Evolutionary conservation across 92 coral and sea anemone species (phyloP), one percentile per base, ranked within the genome.

Genomic region (Ricordea florida): DNA sequence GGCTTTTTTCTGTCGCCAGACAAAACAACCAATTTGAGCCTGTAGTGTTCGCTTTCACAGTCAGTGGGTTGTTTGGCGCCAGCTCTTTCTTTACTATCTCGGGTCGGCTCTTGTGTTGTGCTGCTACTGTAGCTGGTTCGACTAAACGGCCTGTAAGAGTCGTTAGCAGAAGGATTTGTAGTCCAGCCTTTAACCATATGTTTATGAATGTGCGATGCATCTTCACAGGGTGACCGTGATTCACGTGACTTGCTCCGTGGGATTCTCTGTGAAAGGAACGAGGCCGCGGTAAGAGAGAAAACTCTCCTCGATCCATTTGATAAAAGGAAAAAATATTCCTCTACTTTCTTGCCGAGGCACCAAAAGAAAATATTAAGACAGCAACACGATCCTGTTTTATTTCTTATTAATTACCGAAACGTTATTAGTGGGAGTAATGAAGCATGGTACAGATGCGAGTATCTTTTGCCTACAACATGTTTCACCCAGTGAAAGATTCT

Each of bases 151-250:
- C 90, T 60, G 78, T 86, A 90, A 26, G 97, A 85, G 20, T 79
- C 87, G 55, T 87, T 88, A 7, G 97, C 87, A 2, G 49, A 52
- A 0, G 92, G 87, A 71, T 91, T 81, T 5, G 98, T 94, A 23
- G 98, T 94, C 98, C 98, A 94, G 10, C 98, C 98, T 67, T 94
- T 94, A 74, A 94, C 68, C 82, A 80, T 90, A 85, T 94, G 98
- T 53, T 79, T 90, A 52, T 94, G 97, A 17, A 94, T 87, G 48
- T 94, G 97, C 10, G 86, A 68, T 2, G 89, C 81, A 15, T 86
- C 98, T 50, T 81, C 76, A 36, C 86, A 78, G 9, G 90, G 91
- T 44, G 91, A 76, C 8, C 60, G 59, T 6, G 63, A 68, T 2
- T 71, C 55, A 18, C 56, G 64, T 28, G 62, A 84, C 31, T 74